Evolutionary conservation across 2,113 vertebrate genomes (phyloP).

Genomic region (Anas platyrhynchos): DNA sequence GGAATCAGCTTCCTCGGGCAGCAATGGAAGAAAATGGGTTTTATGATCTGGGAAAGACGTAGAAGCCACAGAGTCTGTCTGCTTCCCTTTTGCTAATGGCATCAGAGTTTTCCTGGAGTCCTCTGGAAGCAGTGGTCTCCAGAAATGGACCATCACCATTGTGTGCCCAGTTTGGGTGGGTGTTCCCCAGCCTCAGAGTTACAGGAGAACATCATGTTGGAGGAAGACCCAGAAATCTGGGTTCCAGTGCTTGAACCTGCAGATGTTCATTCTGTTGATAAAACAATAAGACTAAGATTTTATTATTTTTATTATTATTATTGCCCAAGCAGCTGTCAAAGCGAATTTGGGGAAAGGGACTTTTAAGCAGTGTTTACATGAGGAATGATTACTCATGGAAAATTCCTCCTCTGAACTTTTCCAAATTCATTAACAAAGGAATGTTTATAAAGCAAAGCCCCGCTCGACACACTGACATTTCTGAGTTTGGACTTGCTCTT

Average conservation of each 20-base stretch:
- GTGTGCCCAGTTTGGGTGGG: neutral
- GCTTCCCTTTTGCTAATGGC: neutral
- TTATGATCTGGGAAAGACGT: neutral
- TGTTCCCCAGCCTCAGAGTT: neutral
- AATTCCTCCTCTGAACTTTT: slow-evolving; percentile 45
- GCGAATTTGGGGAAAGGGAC: neutral
- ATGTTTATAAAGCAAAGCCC: slow-evolving; percentile 48
- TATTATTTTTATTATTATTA: neutral
- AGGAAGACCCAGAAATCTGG: neutral
- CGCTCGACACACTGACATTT: neutral
- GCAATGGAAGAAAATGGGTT: neutral
- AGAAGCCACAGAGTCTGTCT: neutral
- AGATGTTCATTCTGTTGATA: neutral
- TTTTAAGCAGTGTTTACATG: neutral
- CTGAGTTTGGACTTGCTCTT: neutral
- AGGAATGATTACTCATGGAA: slow-evolving; percentile 48
- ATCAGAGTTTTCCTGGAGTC: neutral
- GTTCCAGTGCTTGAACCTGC: neutral
- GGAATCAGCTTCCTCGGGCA: neutral
- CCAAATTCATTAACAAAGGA: slow-evolving; percentile 53
- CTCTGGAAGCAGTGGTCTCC: neutral
- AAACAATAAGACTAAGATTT: neutral
- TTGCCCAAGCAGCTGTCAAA: slow-evolving; percentile 37
- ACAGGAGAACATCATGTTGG: neutral
- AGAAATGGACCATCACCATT: neutral